These are phyloP conservation scores for Probaryconus sp. DNA, from an alignment of 1,140 invertebrate species.

Conservation along the genomic window DNA sequence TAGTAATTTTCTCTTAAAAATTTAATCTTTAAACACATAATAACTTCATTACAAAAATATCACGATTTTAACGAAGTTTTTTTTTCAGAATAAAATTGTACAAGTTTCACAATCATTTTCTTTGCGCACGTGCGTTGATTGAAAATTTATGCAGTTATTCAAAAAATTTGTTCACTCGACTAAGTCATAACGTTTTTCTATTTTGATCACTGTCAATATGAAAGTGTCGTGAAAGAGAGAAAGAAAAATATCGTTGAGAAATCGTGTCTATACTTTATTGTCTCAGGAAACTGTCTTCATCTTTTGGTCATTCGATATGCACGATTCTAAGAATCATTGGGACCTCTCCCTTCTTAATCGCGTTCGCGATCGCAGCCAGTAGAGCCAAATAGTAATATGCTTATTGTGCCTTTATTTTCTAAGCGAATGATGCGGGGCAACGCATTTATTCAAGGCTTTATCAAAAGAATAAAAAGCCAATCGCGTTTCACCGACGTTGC, in stretches of 20 bases:
- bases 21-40: too few species aligned
- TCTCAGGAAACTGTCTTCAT: conserved; percentile 43
- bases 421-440: conserved; percentile 54
- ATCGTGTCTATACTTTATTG: conserved; percentile 40
- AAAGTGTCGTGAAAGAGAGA: conserved; percentile 3
- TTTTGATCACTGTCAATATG: conserved; percentile 51
- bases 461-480: conserved; percentile 67
- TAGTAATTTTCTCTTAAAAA: too few species aligned
- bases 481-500: conserved; percentile 56
- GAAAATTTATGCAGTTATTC: conserved; percentile 34
- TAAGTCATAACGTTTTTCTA: conserved; percentile 22
- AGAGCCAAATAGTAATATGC: conserved; percentile 60
- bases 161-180: conserved; percentile 18
- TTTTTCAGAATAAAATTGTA: too few species aligned
- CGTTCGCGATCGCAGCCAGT: conserved; percentile 61
- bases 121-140: neutral
- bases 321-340: conserved; percentile 65
- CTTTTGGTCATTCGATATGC: conserved; percentile 62
- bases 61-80: too few species aligned
- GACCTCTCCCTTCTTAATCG: conserved; percentile 63
- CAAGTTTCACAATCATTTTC: neutral
- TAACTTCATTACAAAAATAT: too few species aligned
- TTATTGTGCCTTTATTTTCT: conserved; percentile 61
- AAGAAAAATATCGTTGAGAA: conserved; percentile 47
- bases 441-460: conserved; percentile 62